Percentiles rank a stretch among this genome's conserved stretches.
Evolutionary conservation across 2,797 vertebrate genomes (phyloP).

Genomic region (Sebastes vulpes): DNA sequence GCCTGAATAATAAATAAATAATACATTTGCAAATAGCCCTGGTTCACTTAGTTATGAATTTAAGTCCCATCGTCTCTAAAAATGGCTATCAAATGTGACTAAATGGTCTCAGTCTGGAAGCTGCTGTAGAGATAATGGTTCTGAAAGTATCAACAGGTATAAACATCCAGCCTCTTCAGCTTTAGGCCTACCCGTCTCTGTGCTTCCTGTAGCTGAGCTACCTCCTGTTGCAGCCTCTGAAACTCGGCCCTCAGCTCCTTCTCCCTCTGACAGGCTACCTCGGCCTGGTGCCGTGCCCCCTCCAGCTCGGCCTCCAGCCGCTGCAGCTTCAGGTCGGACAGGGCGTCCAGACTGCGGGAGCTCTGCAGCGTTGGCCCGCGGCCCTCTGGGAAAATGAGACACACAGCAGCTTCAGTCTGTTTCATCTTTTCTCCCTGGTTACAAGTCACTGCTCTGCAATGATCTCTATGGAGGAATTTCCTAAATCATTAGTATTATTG

Average conservation of each 20-base stretch:
- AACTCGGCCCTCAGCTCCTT: conserved; percentile 89
- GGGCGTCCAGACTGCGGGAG: conserved; percentile 84
- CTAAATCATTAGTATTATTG: too few relatives aligned
- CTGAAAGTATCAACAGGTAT: background rate
- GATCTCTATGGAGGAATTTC: background rate
- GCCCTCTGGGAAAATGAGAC: conserved; percentile 73
- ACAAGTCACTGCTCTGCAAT: too few relatives aligned
- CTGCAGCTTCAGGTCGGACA: conserved; percentile 82
- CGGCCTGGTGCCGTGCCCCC: conserved; percentile 85
- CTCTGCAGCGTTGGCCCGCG: conserved; percentile 85
- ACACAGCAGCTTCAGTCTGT: background rate
- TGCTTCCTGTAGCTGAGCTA: conserved; percentile 84
- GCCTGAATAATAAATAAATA: background rate
- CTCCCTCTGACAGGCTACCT: conserved; percentile 89
- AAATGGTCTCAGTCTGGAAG: background rate
- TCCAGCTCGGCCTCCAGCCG: conserved; percentile 89
- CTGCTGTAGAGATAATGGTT: background rate
- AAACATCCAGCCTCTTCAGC: background rate
- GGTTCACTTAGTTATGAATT: too few relatives aligned
- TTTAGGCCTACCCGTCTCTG: conserved; percentile 49
- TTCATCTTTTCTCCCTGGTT: background rate
- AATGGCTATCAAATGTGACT: background rate
- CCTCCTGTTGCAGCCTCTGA: conserved; percentile 88
- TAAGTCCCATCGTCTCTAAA: background rate
- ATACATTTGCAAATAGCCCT: background rate